These are phyloP conservation scores for Drosophila pseudotakahashii DNA, from an alignment of 2,888 invertebrate species.

Conservation along the genomic window DNA sequence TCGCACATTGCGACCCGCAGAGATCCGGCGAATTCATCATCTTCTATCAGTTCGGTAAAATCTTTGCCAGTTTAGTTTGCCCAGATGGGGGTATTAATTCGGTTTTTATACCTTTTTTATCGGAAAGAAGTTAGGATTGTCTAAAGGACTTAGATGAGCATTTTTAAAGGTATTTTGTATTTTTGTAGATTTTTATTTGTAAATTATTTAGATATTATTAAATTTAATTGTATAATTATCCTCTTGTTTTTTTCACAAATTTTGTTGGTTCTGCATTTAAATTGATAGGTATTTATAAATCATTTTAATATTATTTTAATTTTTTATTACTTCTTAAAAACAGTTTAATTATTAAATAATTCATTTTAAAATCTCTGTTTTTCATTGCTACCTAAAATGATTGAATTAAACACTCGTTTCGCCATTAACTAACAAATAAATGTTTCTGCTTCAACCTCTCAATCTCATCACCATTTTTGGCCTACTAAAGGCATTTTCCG, in stretches of 20 bases:
- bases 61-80: slow-evolving; percentile 9
- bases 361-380: no score
- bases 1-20: slow-evolving; percentile 33
- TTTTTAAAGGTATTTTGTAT: neutral
- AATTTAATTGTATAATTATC: no score
- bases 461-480: neutral
- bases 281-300: neutral
- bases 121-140: neutral
- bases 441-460: neutral
- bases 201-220: no score
- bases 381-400: no score
- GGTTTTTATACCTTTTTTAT: neutral
- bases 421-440: neutral
- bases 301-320: no score
- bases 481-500: slow-evolving; percentile 28
- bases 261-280: no score
- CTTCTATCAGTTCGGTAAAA: slow-evolving; percentile 24
- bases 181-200: no score
- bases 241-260: no score
- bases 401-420: no score
- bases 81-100: neutral
- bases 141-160: neutral
- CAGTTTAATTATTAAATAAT: no score
- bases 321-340: no score
- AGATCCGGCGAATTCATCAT: slow-evolving; percentile 37